Evolutionary conservation across 2,888 invertebrate genomes (phyloP).

Genomic region (Thereva nobilitata): DNA sequence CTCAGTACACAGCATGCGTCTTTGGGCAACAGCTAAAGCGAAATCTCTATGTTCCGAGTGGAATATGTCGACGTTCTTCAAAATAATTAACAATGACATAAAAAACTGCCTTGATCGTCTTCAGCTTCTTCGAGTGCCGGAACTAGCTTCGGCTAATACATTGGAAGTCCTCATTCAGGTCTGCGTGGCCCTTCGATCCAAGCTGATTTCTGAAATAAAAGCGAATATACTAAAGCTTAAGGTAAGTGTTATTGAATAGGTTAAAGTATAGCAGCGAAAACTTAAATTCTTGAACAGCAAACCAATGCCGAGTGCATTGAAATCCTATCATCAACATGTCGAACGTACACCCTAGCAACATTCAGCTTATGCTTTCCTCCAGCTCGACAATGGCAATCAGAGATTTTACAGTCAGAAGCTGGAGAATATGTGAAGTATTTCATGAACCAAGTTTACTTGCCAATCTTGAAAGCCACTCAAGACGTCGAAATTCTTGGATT

Average conservation of each 20-base stretch:
- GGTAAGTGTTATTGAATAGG: slow-evolving; percentile 56
- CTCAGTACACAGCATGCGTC: slow-evolving; percentile 75
- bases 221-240: slow-evolving; percentile 75
- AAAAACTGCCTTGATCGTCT: slow-evolving; percentile 66
- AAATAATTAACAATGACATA: slow-evolving; percentile 68
- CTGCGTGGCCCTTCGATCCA: slow-evolving; percentile 78
- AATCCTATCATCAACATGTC: slow-evolving; percentile 74
- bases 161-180: slow-evolving; percentile 78
- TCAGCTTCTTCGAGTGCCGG: slow-evolving; percentile 60
- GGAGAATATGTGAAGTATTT: slow-evolving; percentile 74
- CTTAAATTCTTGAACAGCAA: slow-evolving; percentile 61
- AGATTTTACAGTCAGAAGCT: slow-evolving; percentile 59
- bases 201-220: slow-evolving; percentile 78
- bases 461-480: slow-evolving; percentile 76
- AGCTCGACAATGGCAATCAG: slow-evolving; percentile 67
- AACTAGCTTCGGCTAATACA: slow-evolving; percentile 60
- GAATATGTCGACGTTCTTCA: slow-evolving; percentile 76
- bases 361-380: slow-evolving; percentile 81
- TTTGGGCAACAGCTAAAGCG: slow-evolving; percentile 77
- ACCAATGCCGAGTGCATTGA: slow-evolving; percentile 72
- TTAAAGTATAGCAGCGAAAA: not conserved
- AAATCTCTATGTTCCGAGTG: slow-evolving; percentile 73
- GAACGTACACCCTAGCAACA: slow-evolving; percentile 77
- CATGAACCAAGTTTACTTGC: slow-evolving; percentile 73
- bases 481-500: slow-evolving; percentile 75